Conservation (phyloP, 2,888 invertebrate species). For the Cyclophora punctaria region DNA sequence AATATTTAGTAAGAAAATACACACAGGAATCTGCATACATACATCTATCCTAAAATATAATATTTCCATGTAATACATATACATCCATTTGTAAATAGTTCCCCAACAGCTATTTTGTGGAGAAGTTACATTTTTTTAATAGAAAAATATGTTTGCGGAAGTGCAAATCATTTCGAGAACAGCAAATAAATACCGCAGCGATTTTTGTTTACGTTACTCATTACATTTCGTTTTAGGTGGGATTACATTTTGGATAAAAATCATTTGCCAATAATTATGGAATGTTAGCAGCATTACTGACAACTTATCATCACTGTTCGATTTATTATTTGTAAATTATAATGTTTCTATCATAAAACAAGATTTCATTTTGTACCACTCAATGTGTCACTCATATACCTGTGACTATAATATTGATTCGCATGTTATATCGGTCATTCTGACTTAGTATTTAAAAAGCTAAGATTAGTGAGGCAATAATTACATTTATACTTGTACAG, state of each 20-base stretch:
- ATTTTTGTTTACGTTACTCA: slow-evolving; percentile 16
- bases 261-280: slow-evolving; percentile 58
- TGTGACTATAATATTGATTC: not conserved
- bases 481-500: slow-evolving; percentile 11
- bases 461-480: slow-evolving; percentile 21
- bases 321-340: slow-evolving; percentile 10
- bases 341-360: slow-evolving; percentile 21
- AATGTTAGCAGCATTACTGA: slow-evolving; percentile 50
- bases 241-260: slow-evolving; percentile 59
- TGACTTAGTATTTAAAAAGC: slow-evolving; percentile 1
- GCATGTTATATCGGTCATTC: too few relatives aligned
- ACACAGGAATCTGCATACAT: slow-evolving; percentile 67
- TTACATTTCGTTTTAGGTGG: slow-evolving; percentile 56
- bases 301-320: slow-evolving; percentile 36
- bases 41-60: slow-evolving; percentile 67
- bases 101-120: slow-evolving; percentile 32
- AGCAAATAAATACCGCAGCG: slow-evolving; percentile 36
- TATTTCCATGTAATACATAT: slow-evolving; percentile 58
- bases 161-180: slow-evolving; percentile 42
- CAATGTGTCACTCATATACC: slow-evolving; percentile 9
- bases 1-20: slow-evolving; percentile 72
- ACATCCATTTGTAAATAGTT: slow-evolving; percentile 66
- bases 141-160: slow-evolving; percentile 61
- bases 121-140: slow-evolving; percentile 51
- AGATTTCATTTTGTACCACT: slow-evolving; percentile 15